Percentiles rank a stretch among this genome's conserved stretches.
Conservation (phyloP, 53 echinoderm and acorn worm species). For the Hippasteria phrygiana region DNA sequence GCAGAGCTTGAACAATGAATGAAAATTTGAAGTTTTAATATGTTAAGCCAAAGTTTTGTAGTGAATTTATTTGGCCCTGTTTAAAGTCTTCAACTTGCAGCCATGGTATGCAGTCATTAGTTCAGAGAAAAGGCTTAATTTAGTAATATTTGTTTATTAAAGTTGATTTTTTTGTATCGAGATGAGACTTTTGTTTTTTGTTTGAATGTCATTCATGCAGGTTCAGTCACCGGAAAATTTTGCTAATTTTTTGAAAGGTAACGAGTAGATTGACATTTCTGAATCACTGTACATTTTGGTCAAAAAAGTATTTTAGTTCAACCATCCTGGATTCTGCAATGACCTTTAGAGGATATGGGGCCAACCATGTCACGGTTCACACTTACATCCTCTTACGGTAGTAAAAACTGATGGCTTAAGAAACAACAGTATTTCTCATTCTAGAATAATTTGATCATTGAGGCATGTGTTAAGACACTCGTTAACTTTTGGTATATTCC, state of each 20-base stretch:
- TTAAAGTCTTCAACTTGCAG: too few species aligned
- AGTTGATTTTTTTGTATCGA: not conserved
- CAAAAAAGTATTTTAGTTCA: not conserved
- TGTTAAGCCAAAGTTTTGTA: not conserved
- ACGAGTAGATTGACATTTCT: constrained; percentile 23
- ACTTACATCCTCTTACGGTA: not conserved
- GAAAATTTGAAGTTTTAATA: not conserved
- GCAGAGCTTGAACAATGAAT: too few species aligned
- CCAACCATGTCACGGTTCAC: not conserved
- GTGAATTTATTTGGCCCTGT: not conserved
- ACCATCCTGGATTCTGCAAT: not conserved
- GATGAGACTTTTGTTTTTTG: not conserved
- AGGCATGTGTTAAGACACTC: not conserved
- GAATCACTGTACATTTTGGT: constrained; percentile 16
- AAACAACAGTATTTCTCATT: not conserved
- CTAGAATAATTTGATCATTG: not conserved
- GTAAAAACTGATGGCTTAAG: not conserved
- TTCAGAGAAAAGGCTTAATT: not conserved
- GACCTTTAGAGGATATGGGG: too few species aligned
- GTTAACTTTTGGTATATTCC: too few species aligned
- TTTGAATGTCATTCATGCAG: not conserved
- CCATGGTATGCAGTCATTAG: not conserved
- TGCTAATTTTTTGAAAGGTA: not conserved
- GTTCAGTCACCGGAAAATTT: not conserved
- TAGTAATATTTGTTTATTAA: not conserved